Evolutionary conservation across 1,140 invertebrate species (phyloP).

Genomic region (Drosophila funebris): DNA sequence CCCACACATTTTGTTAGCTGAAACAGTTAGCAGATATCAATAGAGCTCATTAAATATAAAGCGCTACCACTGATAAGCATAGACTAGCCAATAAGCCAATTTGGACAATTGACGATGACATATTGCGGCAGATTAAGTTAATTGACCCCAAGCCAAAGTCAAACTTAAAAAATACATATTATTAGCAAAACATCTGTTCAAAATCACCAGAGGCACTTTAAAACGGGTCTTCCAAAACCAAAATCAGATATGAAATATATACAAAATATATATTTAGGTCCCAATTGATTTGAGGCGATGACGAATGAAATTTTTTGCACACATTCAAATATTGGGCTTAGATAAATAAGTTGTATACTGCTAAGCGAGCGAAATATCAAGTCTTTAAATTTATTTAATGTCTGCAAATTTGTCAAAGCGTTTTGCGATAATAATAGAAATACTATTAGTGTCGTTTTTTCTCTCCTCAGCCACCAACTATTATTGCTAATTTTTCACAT

Average conservation of each 20-base stretch:
- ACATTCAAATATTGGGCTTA: too few relatives aligned
- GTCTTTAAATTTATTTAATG: constrained; percentile 44
- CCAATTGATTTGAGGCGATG: not conserved
- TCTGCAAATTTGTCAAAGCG: constrained; percentile 60
- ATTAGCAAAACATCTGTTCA: constrained; percentile 23
- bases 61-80: constrained; percentile 54
- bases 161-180: constrained; percentile 43
- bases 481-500: constrained; percentile 21
- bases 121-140: constrained; percentile 52
- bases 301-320: too few relatives aligned
- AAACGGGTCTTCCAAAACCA: constrained; percentile 49
- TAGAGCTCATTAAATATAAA: constrained; percentile 60
- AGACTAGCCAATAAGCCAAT: constrained; percentile 20
- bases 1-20: not conserved
- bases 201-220: constrained; percentile 54
- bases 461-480: not conserved
- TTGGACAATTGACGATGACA: constrained; percentile 40
- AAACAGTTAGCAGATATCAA: constrained; percentile 55
- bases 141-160: constrained; percentile 28
- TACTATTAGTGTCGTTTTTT: constrained; percentile 31
- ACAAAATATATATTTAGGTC: constrained; percentile 29
- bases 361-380: constrained; percentile 31
- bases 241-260: constrained; percentile 5
- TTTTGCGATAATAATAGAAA: constrained; percentile 46
- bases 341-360: constrained; percentile 2